Evolutionary conservation across 2,797 vertebrate genomes (phyloP), one percentile per base, ranked within the genome.

Genomic region (Huso huso): DNA sequence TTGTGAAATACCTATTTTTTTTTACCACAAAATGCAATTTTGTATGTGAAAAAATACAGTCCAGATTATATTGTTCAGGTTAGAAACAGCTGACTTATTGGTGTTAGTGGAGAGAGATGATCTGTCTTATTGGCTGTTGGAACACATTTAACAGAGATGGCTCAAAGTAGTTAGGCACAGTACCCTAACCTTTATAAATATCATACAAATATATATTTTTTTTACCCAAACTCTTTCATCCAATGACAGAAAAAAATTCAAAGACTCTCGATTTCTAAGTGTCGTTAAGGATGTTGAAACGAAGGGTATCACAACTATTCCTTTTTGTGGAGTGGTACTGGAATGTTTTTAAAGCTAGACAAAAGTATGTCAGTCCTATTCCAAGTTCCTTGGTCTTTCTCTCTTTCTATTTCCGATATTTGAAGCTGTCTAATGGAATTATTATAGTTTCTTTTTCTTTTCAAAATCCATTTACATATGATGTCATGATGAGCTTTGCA

Each of bases 121-220:
- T n/a, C 62, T 23, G 6, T 18, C 49, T 59, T 15, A 52, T 49
- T 11, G 9, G 49, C 49, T 65, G 49, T 50, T 49, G 49, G 48
- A 63, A 8, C 51, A 63, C 7, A 49, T 15, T 8, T 11, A 63
- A 51, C 23, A 37, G n/a, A 63, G 18, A 53, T 65, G 12, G 23
- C 58, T 51, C 9, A 48, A 18, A 8, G 10, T 10, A 51, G 12
- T 50, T 51, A 62, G 60, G 62, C 18, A 18, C 15, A 63, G 62
- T 51, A 68, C 66, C 66, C 48, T 57, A 67, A 61, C 66, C 66
- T 67, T 67, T 50, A 49, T 55, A 58, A 1, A 66, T 61, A 51
- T 67, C 49, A 10, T 60, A 59, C 6, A 48, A 9, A 55, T 50
- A 51, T 23, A 10, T 11, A 37, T 55, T 64, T 64, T 37, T 53